phyloP scores from a whole-genome alignment of 2,797 vertebrate species.

The Apodemus agrarius region DNA sequence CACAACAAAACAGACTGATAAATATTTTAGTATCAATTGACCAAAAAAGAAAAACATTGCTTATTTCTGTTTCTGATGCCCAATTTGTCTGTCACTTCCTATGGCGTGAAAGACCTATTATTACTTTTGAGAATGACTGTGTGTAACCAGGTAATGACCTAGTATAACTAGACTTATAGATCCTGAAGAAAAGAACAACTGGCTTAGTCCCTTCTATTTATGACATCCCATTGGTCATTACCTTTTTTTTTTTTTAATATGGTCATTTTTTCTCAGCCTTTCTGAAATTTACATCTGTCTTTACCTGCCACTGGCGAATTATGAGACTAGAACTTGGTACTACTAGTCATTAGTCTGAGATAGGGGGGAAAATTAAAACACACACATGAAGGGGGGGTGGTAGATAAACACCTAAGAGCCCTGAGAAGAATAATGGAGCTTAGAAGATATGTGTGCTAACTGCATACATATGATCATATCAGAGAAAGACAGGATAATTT shows the following conservation, averaged over 20 bases:
- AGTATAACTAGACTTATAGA: conserved; percentile 56
- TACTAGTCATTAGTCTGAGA: background rate
- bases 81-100: conserved; percentile 65
- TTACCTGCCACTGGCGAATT: background rate
- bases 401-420: background rate
- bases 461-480: fast-evolving
- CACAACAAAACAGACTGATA: conserved; percentile 67
- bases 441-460: background rate
- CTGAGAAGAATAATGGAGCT: background rate
- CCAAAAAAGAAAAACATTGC: conserved; percentile 63
- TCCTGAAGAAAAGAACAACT: conserved; percentile 67
- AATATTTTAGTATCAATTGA: conserved; percentile 74
- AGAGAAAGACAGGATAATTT: background rate
- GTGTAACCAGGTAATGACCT: background rate
- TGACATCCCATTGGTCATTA: background rate
- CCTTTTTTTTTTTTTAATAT: background rate
- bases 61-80: conserved; percentile 40
- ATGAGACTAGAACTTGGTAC: background rate
- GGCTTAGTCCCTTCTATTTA: background rate
- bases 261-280: background rate
- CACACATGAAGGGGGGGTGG: background rate
- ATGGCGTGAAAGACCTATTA: conserved; percentile 49
- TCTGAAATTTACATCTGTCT: background rate
- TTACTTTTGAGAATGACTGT: background rate
- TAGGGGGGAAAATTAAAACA: background rate